Evolutionary conservation across 64 coral and sea anemone genomes (phyloP), one percentile per base, ranked within the genome.

Genomic region (Cladopsammia gracilis): DNA sequence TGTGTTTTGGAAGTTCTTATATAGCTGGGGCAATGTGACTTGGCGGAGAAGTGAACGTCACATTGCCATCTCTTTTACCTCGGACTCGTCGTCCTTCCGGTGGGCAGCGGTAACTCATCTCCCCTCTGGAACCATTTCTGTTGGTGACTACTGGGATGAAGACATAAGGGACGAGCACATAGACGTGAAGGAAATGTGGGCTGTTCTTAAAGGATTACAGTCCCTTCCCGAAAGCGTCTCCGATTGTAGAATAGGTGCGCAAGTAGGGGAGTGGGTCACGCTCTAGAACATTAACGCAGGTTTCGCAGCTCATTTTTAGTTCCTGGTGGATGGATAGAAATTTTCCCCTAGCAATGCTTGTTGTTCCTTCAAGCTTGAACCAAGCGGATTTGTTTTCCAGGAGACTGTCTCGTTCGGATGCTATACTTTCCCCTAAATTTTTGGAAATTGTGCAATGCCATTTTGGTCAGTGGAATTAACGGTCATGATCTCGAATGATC

Each of bases 131-230:
- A 73, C 84, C 7, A 7, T 45, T 34, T 23, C 74, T 8, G 74
- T 92, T 48, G 90, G 90, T 18, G 82, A 92, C 47, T 92, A 91
- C 64, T 91, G 89, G 89, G 25, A 71, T 0, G 34, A 86, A 24
- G 46, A 75, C 2, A 51, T 92, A 15, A 54, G 53, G 16, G n/a
- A 77, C 12, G 67, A 76, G 76, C 62, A 90, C 50, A 90, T 90
- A 46, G 80, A 90, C 24, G 62, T 90, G 2, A 90, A 90, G 64
- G 88, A 79, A 10, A 62, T 90, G 44, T 80, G 43, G 47, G 88
- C 75, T 4, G 88, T 90, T 8, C 67, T 80, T 12, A 59, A 43
- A 13, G 74, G 73, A 10, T 54, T 90, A 4, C 19, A 34, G 46
- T 68, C 88, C 48, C 88, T 90, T 25, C 75, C 76, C 25, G 62